Evolutionary conservation across 23 tunicate genomes (phyloP).

Genomic region (Ascidia mentula): DNA sequence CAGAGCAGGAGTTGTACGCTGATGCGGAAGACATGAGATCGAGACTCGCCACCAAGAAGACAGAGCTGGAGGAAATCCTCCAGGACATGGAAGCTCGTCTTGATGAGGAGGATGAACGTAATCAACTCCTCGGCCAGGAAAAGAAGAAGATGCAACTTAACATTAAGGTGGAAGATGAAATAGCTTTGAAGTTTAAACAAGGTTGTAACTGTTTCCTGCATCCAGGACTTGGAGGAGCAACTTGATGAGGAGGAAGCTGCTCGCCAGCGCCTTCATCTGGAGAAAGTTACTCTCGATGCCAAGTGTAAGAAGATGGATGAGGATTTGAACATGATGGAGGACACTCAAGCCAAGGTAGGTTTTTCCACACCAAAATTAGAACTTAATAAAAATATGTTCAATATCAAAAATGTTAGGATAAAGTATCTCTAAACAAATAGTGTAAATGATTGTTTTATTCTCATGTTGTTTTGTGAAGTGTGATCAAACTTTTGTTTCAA

Average conservation of each 20-base stretch:
- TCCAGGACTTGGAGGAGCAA: conserved; percentile 90
- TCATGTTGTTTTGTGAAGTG: too few relatives aligned
- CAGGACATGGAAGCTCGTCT: conserved; percentile 80
- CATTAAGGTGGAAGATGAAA: conserved; percentile 45
- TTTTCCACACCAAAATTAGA: too few relatives aligned
- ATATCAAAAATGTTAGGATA: too few relatives aligned
- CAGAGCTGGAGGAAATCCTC: conserved; percentile 93
- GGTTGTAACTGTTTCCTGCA: neutral
- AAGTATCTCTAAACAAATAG: too few relatives aligned
- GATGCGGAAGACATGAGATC: conserved; percentile 92
- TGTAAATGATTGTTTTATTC: too few relatives aligned
- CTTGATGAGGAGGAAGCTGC: conserved; percentile 98
- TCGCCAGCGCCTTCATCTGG: conserved; percentile 93
- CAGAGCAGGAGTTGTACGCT: conserved; percentile 55
- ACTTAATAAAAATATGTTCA: too few relatives aligned
- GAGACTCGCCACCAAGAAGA: conserved; percentile 77
- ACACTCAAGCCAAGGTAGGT: conserved; percentile 67
- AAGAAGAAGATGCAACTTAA: conserved; percentile 78
- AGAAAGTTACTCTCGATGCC: conserved; percentile 82
- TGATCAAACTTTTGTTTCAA: too few relatives aligned
- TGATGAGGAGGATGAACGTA: conserved; percentile 96
- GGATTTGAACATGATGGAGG: conserved; percentile 75
- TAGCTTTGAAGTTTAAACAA: neutral
- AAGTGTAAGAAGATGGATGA: conserved; percentile 87
- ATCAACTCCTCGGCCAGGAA: conserved; percentile 41